Evolutionary conservation across 2,888 invertebrate species (phyloP), one percentile per base, ranked within the genome.

Genomic region (Ophioninae sp.): DNA sequence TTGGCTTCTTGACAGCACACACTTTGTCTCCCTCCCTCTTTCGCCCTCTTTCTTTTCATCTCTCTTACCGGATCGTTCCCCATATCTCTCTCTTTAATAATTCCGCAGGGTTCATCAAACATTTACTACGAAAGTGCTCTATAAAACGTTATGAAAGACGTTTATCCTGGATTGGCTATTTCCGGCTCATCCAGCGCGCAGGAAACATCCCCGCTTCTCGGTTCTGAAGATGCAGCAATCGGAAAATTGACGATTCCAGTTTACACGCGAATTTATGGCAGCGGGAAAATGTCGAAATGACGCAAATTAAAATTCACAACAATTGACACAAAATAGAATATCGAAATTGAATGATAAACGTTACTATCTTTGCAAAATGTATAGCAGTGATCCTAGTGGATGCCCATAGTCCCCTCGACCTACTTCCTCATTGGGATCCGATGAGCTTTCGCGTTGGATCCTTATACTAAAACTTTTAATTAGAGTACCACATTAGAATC

Each of bases 161-260:
- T 74, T 74, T 65, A 74, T 57, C 73, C 39, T 69, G 72, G 79
- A 84, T 84, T 84, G 84, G 79, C 79, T 81, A 84, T 84, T 84
- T 84, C 84, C 84, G 81, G 81, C 76, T 84, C 79, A 81, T 81
- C 75, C 62, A 62, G 44, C 75, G 50, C 39, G 20, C 44, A 68
- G 75, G 61, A 68, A 78, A 77, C 20, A 30, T 61, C 72, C 68
- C 72, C 67, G 67, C 20, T 67, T 70, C 20, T 59, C 41, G 69
- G 67, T 61, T 69, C 61, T 61, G 59, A 79, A 81, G 67, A 77
- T 81, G 83, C 76, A 78, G 67, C 59, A 82, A 85, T 82, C 81
- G 81, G 81, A 84, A 81, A 72, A 78, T 64, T 65, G 17, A 41
- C 67, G 57, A 65, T 73, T 72, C 64, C 75, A 21, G n/a, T 21